Conservation (phyloP, 2,888 invertebrate genomes). For the Boloria selene region DNA sequence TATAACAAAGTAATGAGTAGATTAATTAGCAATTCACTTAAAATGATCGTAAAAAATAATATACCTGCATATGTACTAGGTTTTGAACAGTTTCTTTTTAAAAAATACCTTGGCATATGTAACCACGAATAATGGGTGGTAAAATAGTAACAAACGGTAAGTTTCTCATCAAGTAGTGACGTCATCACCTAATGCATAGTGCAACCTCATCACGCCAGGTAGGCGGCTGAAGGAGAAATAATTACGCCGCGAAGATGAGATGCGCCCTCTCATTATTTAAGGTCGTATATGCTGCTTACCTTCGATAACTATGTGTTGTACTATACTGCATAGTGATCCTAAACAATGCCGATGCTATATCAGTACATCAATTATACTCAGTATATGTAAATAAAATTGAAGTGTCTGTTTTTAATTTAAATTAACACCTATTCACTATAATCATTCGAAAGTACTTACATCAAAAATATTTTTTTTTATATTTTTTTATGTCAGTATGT, state of each 20-base stretch:
- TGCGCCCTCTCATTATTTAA: constrained; percentile 68
- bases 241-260: constrained; percentile 70
- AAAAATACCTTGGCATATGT: constrained; percentile 2
- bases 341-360: constrained; percentile 13
- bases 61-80: not conserved
- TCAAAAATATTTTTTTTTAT: no score
- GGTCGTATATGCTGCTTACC: constrained; percentile 55
- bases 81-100: not conserved
- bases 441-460: no score
- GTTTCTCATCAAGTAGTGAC: constrained; percentile 50
- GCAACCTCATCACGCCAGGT: constrained; percentile 60
- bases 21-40: no score
- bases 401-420: no score
- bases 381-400: no score
- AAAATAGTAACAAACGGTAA: constrained; percentile 25
- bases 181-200: constrained; percentile 77
- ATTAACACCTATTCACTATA: no score
- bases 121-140: constrained; percentile 7
- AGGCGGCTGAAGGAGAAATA: constrained; percentile 56
- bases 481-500: no score
- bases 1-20: no score
- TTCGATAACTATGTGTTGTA: constrained; percentile 30
- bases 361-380: no score
- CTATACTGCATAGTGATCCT: constrained; percentile 6
- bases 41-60: no score